phyloP scores from a whole-genome alignment of 2,797 vertebrate genomes.

The Tapera naevia region DNA sequence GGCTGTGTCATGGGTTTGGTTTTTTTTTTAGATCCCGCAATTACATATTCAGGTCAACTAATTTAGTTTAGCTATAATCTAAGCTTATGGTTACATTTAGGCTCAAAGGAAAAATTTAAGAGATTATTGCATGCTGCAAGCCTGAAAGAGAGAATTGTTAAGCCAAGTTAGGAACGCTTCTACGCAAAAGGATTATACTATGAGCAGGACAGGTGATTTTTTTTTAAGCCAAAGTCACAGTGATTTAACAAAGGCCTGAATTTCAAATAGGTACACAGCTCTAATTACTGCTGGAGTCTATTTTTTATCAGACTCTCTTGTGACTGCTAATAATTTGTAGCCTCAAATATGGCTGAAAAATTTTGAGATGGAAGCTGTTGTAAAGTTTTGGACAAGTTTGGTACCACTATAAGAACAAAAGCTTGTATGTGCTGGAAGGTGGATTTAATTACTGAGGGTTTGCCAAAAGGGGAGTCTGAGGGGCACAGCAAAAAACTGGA shows the following conservation, averaged over 20 bases:
- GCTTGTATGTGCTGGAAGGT: not conserved
- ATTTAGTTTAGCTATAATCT: not conserved
- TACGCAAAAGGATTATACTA: not conserved
- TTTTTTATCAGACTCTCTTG: not conserved
- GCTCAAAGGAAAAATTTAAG: not conserved
- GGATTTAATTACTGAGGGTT: not conserved
- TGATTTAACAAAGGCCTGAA: not conserved
- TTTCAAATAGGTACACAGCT: not conserved
- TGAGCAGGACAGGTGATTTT: not conserved
- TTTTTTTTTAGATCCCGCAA: not conserved
- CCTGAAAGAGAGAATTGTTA: not conserved
- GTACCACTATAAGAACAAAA: not conserved
- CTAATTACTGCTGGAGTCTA: not conserved
- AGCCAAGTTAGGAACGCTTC: not conserved
- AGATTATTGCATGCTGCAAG: not conserved
- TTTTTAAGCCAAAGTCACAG: not conserved
- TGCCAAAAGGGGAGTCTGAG: not conserved
- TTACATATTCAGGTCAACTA: not conserved
- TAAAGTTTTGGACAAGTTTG: not conserved
- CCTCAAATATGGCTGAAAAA: not conserved
- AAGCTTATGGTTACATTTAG: not conserved
- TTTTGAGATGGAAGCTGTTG: not conserved
- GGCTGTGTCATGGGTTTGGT: not conserved
- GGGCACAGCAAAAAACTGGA: not conserved
- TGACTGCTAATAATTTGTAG: not conserved